Percentiles rank a stretch among this genome's conserved stretches.
These are phyloP conservation scores for Anneissia japonica DNA, from an alignment of 35 echinoderm and acorn worm genomes.

Conservation along the genomic window DNA sequence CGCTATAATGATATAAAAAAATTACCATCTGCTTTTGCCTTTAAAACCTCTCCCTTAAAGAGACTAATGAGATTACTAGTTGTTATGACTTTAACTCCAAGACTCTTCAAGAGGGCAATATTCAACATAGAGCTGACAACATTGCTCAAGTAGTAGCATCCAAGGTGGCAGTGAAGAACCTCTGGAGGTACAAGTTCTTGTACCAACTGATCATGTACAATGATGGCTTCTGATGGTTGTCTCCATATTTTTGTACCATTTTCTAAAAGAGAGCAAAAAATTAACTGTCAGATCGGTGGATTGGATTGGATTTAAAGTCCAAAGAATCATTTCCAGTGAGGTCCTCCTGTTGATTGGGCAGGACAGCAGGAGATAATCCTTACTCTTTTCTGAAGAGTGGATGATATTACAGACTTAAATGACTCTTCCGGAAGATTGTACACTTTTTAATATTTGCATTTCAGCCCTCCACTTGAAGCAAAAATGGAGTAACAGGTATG, in stretches of 20 bases:
- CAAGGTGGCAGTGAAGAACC: slow-evolving; percentile 18
- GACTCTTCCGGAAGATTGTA: too few relatives aligned
- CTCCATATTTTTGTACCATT: not conserved
- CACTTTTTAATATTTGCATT: too few relatives aligned
- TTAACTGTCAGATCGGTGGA: not conserved
- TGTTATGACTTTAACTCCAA: slow-evolving; percentile 32
- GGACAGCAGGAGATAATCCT: too few relatives aligned
- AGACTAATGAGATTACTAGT: slow-evolving; percentile 28
- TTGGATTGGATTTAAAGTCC: not conserved
- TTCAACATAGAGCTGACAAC: not conserved
- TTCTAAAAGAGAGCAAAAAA: not conserved
- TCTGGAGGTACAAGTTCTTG: slow-evolving; percentile 7
- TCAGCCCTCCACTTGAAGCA: too few relatives aligned
- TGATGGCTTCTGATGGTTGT: slow-evolving; percentile 29
- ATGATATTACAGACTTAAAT: too few relatives aligned
- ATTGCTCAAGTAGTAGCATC: slow-evolving; percentile 31
- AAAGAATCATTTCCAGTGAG: too few relatives aligned
- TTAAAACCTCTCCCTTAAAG: slow-evolving; percentile 15
- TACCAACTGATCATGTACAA: slow-evolving; percentile 15
- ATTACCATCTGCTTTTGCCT: slow-evolving; percentile 23
- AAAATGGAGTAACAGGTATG: too few relatives aligned
- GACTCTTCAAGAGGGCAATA: slow-evolving; percentile 4
- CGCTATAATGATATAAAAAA: too few relatives aligned
- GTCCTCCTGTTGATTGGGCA: too few relatives aligned
- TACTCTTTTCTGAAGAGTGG: too few relatives aligned